phyloP scores from a whole-genome alignment of 1,140 invertebrate genomes.

The Ladona fulva region DNA sequence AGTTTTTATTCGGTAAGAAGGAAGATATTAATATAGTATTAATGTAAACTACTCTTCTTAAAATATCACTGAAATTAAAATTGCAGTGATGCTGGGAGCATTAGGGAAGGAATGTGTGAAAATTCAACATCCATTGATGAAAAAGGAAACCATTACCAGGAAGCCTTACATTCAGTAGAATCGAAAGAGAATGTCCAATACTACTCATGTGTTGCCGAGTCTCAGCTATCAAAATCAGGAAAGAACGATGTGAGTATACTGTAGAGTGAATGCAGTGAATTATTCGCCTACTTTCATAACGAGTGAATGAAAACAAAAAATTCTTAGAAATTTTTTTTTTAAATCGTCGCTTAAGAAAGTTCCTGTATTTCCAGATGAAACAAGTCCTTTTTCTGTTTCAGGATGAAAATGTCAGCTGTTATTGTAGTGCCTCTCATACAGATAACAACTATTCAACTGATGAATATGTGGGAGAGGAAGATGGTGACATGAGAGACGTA shows the following conservation, averaged over 20 bases:
- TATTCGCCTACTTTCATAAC: too few relatives aligned
- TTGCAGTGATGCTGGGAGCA: neutral
- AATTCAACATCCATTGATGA: neutral
- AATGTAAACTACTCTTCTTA: too few relatives aligned
- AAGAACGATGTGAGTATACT: neutral
- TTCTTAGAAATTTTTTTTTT: too few relatives aligned
- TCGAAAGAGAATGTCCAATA: neutral
- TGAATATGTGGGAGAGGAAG: constrained; percentile 39
- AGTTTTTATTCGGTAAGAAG: constrained; percentile 22
- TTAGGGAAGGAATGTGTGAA: constrained; percentile 5
- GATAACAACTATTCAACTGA: constrained; percentile 56
- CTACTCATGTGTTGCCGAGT: neutral
- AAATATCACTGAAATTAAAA: too few relatives aligned
- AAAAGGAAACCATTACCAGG: neutral
- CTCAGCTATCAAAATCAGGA: neutral
- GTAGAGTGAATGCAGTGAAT: too few relatives aligned
- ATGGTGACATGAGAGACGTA: constrained; percentile 38
- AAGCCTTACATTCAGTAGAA: neutral
- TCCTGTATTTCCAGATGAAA: too few relatives aligned
- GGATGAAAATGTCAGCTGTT: constrained; percentile 53
- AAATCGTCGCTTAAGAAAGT: too few relatives aligned
- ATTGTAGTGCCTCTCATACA: constrained; percentile 56
- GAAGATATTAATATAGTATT: neutral
- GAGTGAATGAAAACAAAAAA: too few relatives aligned
- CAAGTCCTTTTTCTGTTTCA: constrained; percentile 19